Percentiles rank a stretch among this genome's conserved stretches.
These are phyloP conservation scores for Bovichtus variegatus DNA, from an alignment of 2,797 vertebrate species.

Conservation along the genomic window DNA sequence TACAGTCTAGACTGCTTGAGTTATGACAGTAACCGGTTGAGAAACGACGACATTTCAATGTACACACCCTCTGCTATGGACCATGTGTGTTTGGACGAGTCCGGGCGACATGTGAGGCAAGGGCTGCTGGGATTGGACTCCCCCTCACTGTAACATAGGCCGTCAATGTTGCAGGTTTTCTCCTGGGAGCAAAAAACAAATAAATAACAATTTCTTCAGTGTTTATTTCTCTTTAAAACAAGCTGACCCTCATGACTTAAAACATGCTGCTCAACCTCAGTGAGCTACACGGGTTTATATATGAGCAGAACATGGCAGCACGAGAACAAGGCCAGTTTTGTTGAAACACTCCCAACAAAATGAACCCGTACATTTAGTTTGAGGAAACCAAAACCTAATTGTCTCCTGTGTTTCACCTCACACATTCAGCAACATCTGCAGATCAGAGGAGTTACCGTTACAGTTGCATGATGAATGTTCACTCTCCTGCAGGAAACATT, in stretches of 20 bases:
- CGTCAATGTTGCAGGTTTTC: slow-evolving; percentile 90
- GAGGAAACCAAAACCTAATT: slow-evolving; percentile 37
- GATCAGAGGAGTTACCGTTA: background rate
- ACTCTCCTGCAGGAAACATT: background rate
- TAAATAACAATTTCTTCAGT: background rate
- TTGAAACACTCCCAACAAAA: slow-evolving; percentile 7
- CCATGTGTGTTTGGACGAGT: slow-evolving; percentile 89
- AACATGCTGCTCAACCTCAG: background rate
- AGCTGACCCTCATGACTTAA: background rate
- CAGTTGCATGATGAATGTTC: background rate
- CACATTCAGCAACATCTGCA: slow-evolving; percentile 10
- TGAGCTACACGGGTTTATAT: background rate
- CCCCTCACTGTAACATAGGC: slow-evolving; percentile 88
- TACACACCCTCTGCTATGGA: slow-evolving; percentile 89
- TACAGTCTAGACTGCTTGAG: background rate
- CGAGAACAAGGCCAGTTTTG: slow-evolving; percentile 29
- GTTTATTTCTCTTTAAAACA: slow-evolving; percentile 18
- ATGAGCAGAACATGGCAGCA: background rate
- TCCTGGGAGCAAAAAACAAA: slow-evolving; percentile 82
- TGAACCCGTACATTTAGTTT: background rate
- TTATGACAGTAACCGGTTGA: slow-evolving; percentile 13
- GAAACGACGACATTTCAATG: background rate
- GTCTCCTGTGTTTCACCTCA: slow-evolving; percentile 53
- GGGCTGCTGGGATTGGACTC: slow-evolving; percentile 87
- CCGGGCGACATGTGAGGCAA: slow-evolving; percentile 89